Evolutionary conservation across 1,140 invertebrate species (phyloP).

Genomic region (Myzus persicae): DNA sequence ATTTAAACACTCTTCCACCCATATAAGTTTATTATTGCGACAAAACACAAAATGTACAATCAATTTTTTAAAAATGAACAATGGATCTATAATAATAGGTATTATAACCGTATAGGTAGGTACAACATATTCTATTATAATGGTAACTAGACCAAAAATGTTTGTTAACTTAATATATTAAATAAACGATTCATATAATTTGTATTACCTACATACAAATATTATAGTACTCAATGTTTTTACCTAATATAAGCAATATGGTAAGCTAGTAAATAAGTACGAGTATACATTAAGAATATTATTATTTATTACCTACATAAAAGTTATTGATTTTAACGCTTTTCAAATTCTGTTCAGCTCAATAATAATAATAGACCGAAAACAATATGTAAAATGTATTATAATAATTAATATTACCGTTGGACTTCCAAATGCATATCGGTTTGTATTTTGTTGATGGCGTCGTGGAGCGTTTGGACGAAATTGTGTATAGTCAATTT

Average conservation of each 20-base stretch:
- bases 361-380: not conserved
- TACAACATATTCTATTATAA: too few species aligned
- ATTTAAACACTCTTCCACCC: not conserved
- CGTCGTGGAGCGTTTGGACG: slow-evolving; percentile 74
- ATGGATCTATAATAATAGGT: not conserved
- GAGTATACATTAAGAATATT: not conserved
- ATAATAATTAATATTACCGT: slow-evolving; percentile 63
- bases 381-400: not conserved
- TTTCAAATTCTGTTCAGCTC: not conserved
- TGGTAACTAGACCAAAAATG: not conserved
- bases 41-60: too few species aligned
- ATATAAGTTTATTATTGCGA: too few species aligned
- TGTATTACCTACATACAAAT: not conserved
- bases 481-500: slow-evolving; percentile 73
- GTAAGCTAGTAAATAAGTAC: not conserved
- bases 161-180: not conserved
- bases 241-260: not conserved
- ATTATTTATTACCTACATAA: not conserved
- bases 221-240: not conserved
- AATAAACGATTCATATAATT: not conserved
- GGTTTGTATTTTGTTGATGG: slow-evolving; percentile 73
- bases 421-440: slow-evolving; percentile 73
- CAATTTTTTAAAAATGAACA: not conserved
- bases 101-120: too few species aligned
- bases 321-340: not conserved